A percentile compares a stretch with the other conserved stretches of the same genome.
phyloP scores from a whole-genome alignment of 2,888 invertebrate genomes.

The Prosopocoilus inquinatus region DNA sequence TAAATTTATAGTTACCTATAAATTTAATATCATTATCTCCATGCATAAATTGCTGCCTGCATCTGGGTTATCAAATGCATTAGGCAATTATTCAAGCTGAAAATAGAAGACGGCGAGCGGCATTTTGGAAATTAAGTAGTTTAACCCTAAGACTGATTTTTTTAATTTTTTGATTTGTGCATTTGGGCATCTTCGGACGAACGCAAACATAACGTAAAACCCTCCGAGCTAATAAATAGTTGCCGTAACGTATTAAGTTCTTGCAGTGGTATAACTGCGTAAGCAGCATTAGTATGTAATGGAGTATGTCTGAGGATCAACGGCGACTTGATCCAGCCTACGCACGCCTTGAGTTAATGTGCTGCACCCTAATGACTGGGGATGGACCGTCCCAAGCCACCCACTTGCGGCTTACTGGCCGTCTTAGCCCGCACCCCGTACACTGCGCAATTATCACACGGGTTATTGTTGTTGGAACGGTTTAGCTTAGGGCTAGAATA shows the following conservation, averaged over 20 bases:
- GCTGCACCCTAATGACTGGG: constrained; percentile 48
- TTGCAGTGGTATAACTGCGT: constrained; percentile 18
- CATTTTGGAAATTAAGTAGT: no score
- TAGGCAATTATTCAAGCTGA: no score
- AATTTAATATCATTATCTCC: no score
- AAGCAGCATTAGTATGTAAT: constrained; percentile 47
- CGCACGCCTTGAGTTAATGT: constrained; percentile 49
- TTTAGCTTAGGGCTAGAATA: constrained; percentile 47
- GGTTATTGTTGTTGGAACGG: constrained; percentile 50
- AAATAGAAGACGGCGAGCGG: no score
- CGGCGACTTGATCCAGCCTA: constrained; percentile 46
- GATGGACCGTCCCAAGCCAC: constrained; percentile 36
- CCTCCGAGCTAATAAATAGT: constrained; percentile 10
- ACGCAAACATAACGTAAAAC: constrained; percentile 14
- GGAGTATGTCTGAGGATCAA: constrained; percentile 46
- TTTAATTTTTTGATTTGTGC: no score
- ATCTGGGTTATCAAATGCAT: no score
- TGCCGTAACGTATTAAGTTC: constrained; percentile 15
- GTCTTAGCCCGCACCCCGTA: constrained; percentile 36
- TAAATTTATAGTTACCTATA: no score
- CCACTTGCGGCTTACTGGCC: constrained; percentile 38
- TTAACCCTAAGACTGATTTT: no score
- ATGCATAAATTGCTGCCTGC: no score
- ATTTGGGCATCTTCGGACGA: no score
- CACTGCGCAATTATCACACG: constrained; percentile 48